Evolutionary conservation across 1,140 invertebrate genomes (phyloP).

Genomic region (Trinorchestia longiramus): DNA sequence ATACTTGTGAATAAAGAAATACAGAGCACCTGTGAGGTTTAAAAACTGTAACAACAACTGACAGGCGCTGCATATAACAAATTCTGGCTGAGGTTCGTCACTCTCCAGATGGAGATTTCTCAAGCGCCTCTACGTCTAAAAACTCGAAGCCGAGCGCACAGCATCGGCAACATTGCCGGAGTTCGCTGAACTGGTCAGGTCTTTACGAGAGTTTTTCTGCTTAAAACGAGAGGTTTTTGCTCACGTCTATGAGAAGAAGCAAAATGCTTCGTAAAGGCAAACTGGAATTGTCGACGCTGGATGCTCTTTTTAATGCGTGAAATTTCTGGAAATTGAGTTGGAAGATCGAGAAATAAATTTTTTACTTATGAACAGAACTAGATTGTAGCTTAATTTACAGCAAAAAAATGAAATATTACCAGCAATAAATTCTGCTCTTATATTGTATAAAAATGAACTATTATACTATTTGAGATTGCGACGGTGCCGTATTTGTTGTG

Average conservation of each 20-base stretch:
- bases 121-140: neutral
- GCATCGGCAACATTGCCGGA: neutral
- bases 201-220: neutral
- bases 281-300: neutral
- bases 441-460: neutral
- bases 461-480: neutral
- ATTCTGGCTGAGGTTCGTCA: neutral
- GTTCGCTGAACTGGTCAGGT: neutral
- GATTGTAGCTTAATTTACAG: neutral
- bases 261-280: neutral
- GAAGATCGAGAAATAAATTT: neutral
- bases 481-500: neutral
- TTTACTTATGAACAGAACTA: neutral
- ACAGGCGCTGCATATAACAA: neutral
- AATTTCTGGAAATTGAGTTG: neutral
- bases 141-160: neutral
- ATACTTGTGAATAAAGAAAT: neutral
- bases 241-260: neutral
- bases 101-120: neutral
- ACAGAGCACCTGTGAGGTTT: neutral
- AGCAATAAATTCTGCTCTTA: neutral
- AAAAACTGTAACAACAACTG: neutral
- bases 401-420: neutral
- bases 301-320: neutral
- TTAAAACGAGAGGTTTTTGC: neutral